Evolutionary conservation across 2,113 vertebrate genomes (phyloP).

Genomic region (Eublepharis macularius): DNA sequence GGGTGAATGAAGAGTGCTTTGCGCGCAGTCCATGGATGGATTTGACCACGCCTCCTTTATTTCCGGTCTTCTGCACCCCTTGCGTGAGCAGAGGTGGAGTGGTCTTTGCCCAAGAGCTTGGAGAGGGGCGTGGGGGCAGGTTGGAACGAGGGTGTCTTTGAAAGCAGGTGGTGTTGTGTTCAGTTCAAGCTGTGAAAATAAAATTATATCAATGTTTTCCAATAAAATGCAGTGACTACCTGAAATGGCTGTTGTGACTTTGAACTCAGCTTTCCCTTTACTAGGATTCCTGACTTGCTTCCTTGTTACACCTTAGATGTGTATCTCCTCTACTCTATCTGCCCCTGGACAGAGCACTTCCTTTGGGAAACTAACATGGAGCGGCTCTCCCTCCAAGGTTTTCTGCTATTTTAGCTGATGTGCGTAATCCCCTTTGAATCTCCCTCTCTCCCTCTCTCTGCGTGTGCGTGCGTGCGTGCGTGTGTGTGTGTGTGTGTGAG

Average conservation of each 20-base stretch:
- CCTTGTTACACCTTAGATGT: background rate
- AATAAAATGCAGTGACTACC: constrained; percentile 77
- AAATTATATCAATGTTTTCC: constrained; percentile 76
- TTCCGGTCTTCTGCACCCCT: constrained; percentile 7
- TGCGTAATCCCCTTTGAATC: too few relatives aligned
- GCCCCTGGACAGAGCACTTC: background rate
- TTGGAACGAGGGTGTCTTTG: constrained; percentile 47
- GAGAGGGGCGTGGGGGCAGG: constrained; percentile 43
- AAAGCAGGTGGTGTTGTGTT: constrained; percentile 74
- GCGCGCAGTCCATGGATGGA: constrained; percentile 45
- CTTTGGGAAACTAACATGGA: background rate
- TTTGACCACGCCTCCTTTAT: constrained; percentile 23
- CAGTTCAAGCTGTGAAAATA: constrained; percentile 76
- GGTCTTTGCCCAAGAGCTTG: constrained; percentile 23
- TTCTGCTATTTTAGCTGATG: too few relatives aligned
- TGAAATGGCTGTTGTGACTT: constrained; percentile 23
- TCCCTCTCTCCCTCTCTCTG: too few relatives aligned
- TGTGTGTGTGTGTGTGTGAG: too few relatives aligned
- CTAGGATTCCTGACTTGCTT: background rate
- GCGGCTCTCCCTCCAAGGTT: too few relatives aligned
- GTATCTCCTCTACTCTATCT: too few relatives aligned
- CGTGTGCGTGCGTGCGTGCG: too few relatives aligned
- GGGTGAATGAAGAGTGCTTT: constrained; percentile 47
- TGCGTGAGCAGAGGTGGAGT: background rate
- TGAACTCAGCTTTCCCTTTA: background rate